These are phyloP conservation scores for Cryptomyrus ogoouensis DNA, from an alignment of 2,113 vertebrate genomes.

Conservation along the genomic window DNA sequence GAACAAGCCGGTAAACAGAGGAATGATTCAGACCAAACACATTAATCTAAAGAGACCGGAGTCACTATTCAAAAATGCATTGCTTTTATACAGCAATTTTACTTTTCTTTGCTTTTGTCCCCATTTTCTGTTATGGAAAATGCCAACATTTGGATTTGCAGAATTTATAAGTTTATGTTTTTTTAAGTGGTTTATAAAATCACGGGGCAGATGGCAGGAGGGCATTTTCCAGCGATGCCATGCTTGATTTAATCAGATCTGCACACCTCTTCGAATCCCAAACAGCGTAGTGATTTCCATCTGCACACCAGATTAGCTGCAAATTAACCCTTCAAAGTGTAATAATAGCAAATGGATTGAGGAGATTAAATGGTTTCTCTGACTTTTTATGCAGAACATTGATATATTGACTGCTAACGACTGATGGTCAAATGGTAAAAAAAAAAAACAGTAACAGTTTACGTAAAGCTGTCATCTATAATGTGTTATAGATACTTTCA, in stretches of 20 bases:
- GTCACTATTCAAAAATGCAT: not conserved
- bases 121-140: not conserved
- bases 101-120: not conserved
- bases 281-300: not conserved
- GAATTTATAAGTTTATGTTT: not conserved
- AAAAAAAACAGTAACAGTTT: not conserved
- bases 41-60: not conserved
- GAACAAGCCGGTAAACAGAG: not conserved
- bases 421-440: not conserved
- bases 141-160: not conserved
- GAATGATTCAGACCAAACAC: not conserved
- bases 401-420: not conserved
- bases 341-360: not conserved
- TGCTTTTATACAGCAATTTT: not conserved
- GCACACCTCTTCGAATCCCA: conserved; percentile 6
- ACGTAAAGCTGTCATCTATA: not conserved
- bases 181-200: conserved; percentile 11
- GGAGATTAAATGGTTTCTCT: not conserved
- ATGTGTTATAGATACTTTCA: not conserved
- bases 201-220: not conserved
- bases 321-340: not conserved
- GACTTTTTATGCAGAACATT: not conserved
- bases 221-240: not conserved
- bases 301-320: not conserved
- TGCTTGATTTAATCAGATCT: conserved; percentile 15